Base-by-base conservation (phyloP, 1,140 invertebrate species). In the Drosophila carrolli region DNA sequence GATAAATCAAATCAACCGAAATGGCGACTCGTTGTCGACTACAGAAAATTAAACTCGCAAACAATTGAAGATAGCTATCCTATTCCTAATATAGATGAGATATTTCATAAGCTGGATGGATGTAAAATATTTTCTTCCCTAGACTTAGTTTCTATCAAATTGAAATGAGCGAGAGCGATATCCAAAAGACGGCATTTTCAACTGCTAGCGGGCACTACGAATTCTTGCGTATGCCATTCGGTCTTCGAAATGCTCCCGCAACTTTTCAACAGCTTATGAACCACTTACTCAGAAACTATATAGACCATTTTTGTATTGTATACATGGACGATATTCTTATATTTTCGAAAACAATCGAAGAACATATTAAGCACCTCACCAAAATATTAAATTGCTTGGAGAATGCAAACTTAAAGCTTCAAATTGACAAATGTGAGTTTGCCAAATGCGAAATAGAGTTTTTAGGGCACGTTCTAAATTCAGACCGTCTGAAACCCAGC, bases 161-260 rank as follows among this genome's bases (percentile, higher is more conserved):
- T 4, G n/a, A 16, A 43, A 16, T 16, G n/a, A 56, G 19, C 37
- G 38, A n/a, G 19, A 1, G 38, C 16, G 23, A 56, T 29, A 56
- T 56, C 38, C 54, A 13, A 23, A 56, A 56, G 11, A 56, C 38
- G 10, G 23, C 13, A 27, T 56, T 56, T 56, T 43, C 38, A 27
- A 41, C 53, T n/a, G 53, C 19, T 19, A 56, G 14, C 11, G 38
- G 38, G 7, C 53, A 41, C 13, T 43, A 29, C 53, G 57, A 59
- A 11, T 47, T 58, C 19, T 58, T 58, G 44, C 56, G 56, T 11
- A 48, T 38, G 44, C 19, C 35, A 19, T 14, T 48, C 29, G 56
- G 43, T 4, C 56, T 58, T 16, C 43, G 56, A 35, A 47, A 58
- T 47, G 43, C 43, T n/a, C 37, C 53, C 5, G 53, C 53, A 55